Conservation (phyloP, 1,140 invertebrate species). For the Leptopilina clavipes region DNA sequence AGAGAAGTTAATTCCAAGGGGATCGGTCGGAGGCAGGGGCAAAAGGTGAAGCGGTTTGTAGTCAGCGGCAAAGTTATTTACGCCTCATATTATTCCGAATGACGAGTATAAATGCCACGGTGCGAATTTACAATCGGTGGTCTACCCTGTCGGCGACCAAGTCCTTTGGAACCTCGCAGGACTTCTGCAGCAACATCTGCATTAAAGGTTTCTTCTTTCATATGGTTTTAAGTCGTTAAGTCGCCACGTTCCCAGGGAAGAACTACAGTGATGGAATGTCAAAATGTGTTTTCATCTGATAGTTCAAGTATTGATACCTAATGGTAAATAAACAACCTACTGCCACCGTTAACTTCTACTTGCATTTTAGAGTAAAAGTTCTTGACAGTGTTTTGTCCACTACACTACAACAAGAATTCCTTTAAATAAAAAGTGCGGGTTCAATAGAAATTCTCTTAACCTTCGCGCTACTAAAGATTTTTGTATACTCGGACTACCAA, state of each 20-base stretch:
- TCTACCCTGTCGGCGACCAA: conserved; percentile 55
- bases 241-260: conserved; percentile 53
- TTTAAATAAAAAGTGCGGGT: too few species aligned
- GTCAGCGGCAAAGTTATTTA: conserved; percentile 67
- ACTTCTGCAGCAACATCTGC: conserved; percentile 54
- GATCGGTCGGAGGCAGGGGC: conserved; percentile 46
- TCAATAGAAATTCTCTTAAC: too few species aligned
- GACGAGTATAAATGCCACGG: conserved; percentile 70
- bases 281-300: too few species aligned
- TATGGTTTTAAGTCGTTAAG: conserved; percentile 54
- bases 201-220: conserved; percentile 59
- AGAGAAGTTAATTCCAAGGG: conserved; percentile 52
- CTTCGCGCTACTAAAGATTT: too few species aligned
- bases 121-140: conserved; percentile 65
- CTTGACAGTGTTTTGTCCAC: too few species aligned
- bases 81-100: conserved; percentile 69
- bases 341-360: too few species aligned
- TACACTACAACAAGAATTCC: too few species aligned
- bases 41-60: conserved; percentile 55
- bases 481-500: too few species aligned
- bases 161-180: background rate
- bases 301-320: too few species aligned
- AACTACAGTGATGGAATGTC: background rate
- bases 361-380: too few species aligned
- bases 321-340: too few species aligned